These are phyloP conservation scores for Thecophora atra DNA, from an alignment of 2,888 invertebrate genomes.

Conservation along the genomic window DNA sequence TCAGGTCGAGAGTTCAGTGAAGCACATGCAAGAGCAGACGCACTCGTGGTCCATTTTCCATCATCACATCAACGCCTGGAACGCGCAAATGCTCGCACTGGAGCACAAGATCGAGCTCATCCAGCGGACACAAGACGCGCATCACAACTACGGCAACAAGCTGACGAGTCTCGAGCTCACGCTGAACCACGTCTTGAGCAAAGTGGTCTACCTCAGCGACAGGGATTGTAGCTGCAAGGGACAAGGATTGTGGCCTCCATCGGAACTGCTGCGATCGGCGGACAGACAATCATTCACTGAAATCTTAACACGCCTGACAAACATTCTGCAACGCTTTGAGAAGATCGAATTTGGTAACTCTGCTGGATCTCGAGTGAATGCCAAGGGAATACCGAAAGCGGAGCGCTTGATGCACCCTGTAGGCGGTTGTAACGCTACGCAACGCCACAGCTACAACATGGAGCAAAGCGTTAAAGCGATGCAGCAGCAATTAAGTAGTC, in stretches of 20 bases:
- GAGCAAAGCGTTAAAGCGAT: conserved; percentile 46
- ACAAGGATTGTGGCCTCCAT: conserved; percentile 33
- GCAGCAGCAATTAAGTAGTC: conserved; percentile 46
- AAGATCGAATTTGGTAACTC: conserved; percentile 48
- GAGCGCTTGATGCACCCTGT: conserved; percentile 48
- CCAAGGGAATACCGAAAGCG: conserved; percentile 30
- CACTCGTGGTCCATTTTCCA: conserved; percentile 69
- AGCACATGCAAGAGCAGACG: conserved; percentile 67
- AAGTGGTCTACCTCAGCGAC: conserved; percentile 59
- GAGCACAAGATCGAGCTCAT: conserved; percentile 68
- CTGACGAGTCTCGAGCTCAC: conserved; percentile 64
- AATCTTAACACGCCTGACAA: conserved; percentile 50
- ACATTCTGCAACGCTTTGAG: conserved; percentile 52
- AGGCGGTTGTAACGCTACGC: conserved; percentile 39
- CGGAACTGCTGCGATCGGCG: conserved; percentile 43
- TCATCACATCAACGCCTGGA: conserved; percentile 69
- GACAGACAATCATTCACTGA: conserved; percentile 48
- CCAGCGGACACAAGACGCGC: conserved; percentile 59
- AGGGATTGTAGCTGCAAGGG: not conserved
- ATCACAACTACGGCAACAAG: conserved; percentile 51
- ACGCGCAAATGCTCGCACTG: conserved; percentile 67
- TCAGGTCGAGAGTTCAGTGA: conserved; percentile 67
- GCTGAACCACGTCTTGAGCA: conserved; percentile 63
- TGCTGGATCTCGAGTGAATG: not conserved
- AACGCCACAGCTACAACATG: conserved; percentile 42